Conservation (phyloP, 2,113 vertebrate species). For the Caranx ignobilis region DNA sequence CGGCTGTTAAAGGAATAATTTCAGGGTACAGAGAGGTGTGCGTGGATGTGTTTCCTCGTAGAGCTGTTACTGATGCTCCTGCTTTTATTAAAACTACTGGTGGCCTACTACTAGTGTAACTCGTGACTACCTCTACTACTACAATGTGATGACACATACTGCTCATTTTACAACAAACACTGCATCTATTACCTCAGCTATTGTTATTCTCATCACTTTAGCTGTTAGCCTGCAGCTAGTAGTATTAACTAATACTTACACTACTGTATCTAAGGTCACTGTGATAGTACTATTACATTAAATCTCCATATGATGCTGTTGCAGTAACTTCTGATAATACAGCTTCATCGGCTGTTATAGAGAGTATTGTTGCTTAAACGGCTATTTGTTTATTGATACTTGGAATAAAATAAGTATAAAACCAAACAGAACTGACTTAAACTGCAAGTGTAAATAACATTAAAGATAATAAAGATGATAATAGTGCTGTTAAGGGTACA, state of each 20-base stretch:
- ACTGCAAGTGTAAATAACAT: neutral
- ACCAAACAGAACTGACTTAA: too few relatives aligned
- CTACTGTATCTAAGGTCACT: neutral
- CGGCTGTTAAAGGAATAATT: constrained; percentile 30
- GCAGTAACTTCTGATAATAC: neutral
- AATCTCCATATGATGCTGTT: neutral
- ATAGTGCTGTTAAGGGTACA: neutral
- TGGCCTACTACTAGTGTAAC: neutral
- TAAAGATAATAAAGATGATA: neutral
- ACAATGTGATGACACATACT: neutral
- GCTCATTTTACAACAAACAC: neutral
- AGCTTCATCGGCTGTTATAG: neutral
- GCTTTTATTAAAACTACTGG: too few relatives aligned
- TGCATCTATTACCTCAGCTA: too few relatives aligned
- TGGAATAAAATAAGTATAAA: neutral
- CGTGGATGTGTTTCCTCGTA: constrained; percentile 29
- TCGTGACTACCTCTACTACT: neutral
- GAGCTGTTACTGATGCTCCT: neutral
- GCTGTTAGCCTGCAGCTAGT: neutral
- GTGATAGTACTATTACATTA: neutral
- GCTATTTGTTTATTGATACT: neutral
- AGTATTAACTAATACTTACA: neutral
- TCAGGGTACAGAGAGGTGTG: constrained; percentile 41
- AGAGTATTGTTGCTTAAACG: neutral
- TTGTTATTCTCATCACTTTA: neutral